Evolutionary conservation across 2,797 vertebrate genomes (phyloP), one percentile per base, ranked within the genome.

Genomic region (Leuciscus waleckii): DNA sequence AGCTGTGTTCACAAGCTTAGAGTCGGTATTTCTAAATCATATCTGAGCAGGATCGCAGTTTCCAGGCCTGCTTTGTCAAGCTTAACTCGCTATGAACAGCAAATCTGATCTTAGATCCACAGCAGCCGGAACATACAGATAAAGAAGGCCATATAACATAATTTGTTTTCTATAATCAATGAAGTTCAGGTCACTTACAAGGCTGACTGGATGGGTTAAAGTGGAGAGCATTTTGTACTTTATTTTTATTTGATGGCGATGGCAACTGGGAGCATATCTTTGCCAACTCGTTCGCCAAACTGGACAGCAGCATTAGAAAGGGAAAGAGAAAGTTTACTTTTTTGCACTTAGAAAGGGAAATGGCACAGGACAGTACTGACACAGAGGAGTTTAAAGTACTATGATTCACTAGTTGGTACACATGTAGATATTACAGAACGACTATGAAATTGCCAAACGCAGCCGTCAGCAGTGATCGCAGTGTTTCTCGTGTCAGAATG

Each of bases 371-470:
- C 37, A 39, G 54, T 51, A 78, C 39, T 6, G 43, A 41, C 73
- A 74, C 68, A 73, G 14, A 82, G 67, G 58, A 76, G 49, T 71
- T 77, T 51, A 77, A 51, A 82, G 39, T 73, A 26, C n/a, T 35
- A 86, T 81, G 69, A 79, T 70, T 79, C 46, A 23, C 16, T 82
- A 85, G 77, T 49, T 37, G 17, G 54, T 26, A 80, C n/a, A 82
- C 10, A 69, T 26, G 56, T 79, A 46, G 77, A 79, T 70, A 70
- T 71, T 43, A 79, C 49, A 77, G 49, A 43, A 37, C 9, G 11
- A 76, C 19, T 43, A 61, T 70, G 63, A 68, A 77, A 75, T 79
- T 90, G 91, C 87, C 87, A 92, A 89, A 89, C n/a, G 41, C 41
- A 87, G 67, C 74, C 71, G 17, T 86, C 84, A 63, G 74, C 85